Conservation (phyloP, 2,888 invertebrate species). For the Stomorhina lunata region DNA sequence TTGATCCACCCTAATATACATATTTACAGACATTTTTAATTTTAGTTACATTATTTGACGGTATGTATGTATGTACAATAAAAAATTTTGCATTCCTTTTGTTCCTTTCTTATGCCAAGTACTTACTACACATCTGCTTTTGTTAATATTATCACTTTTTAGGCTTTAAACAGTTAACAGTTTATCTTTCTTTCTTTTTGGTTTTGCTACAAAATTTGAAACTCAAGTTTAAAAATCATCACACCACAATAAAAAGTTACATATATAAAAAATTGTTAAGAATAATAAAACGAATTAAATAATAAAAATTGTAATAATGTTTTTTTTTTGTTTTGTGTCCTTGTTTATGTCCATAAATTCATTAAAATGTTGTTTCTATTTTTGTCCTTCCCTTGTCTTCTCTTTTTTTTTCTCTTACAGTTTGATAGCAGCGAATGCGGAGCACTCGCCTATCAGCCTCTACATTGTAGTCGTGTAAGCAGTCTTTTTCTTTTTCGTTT, state of each 20-base stretch:
- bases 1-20: too few species aligned
- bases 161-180: background rate
- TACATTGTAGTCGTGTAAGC: constrained; percentile 79
- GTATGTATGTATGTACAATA: background rate
- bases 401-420: constrained; percentile 69
- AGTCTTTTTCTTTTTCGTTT: constrained; percentile 39
- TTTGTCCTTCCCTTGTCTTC: constrained; percentile 47
- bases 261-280: background rate
- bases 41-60: too few species aligned
- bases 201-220: background rate
- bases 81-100: background rate
- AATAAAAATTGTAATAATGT: background rate
- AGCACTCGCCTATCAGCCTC: constrained; percentile 74
- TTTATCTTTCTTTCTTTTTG: background rate
- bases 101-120: background rate
- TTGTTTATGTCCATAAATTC: constrained; percentile 24
- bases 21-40: too few species aligned
- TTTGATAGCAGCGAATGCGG: constrained; percentile 79
- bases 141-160: background rate
- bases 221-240: background rate
- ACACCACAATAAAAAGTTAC: background rate
- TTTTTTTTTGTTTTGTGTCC: background rate
- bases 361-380: constrained; percentile 49
- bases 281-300: background rate
- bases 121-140: background rate